A percentile compares a stretch with the other conserved stretches of the same genome.
phyloP scores from a whole-genome alignment of 2,797 vertebrate genomes.

The Sitta carolinensis region DNA sequence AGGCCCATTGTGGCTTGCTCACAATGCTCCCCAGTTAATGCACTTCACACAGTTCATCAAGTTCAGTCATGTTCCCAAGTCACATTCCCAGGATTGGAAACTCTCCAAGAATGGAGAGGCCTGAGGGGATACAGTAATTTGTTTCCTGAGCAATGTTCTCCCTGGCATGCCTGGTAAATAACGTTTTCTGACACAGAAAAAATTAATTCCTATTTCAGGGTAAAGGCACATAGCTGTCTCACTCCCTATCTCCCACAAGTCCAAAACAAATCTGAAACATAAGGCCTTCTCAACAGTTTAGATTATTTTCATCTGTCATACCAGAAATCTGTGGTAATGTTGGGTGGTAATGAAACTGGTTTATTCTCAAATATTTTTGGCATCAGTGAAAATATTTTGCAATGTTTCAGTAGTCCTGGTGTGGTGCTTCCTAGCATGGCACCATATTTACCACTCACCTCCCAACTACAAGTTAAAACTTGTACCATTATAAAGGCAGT shows the following conservation, averaged over 20 bases:
- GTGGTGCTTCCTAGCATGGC: background rate
- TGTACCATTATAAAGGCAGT: background rate
- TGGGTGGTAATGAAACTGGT: background rate
- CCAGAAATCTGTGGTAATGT: background rate
- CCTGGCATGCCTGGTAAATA: background rate
- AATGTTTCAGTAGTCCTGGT: background rate
- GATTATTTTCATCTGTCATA: background rate
- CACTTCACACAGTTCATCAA: background rate
- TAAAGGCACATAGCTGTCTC: background rate
- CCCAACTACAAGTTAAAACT: background rate
- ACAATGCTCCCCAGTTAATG: background rate
- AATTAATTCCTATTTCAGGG: background rate
- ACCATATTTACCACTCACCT: background rate
- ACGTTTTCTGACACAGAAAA: background rate
- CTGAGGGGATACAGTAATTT: background rate
- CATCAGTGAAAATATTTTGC: background rate
- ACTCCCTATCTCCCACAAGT: background rate
- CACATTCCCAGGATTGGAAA: background rate
- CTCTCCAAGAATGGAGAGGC: background rate
- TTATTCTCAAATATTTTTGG: background rate
- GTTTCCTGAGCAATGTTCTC: background rate
- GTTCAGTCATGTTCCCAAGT: background rate
- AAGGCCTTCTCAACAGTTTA: background rate
- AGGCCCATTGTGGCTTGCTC: fast-evolving
- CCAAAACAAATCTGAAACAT: background rate